These are phyloP conservation scores for Ophion obscuratus DNA, from an alignment of 2,888 invertebrate species.

Conservation along the genomic window DNA sequence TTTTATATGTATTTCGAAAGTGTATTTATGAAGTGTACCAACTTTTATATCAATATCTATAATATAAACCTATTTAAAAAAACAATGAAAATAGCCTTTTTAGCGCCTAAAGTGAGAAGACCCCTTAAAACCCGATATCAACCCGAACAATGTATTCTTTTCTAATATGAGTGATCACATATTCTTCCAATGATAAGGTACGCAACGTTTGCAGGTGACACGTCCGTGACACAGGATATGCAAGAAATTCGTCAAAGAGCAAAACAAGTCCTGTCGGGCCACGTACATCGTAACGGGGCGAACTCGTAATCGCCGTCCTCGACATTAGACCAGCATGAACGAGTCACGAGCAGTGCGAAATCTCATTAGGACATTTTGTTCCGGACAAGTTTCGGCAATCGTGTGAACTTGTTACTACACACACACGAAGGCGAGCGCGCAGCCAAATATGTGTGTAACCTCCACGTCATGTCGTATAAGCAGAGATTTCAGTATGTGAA, in stretches of 20 bases:
- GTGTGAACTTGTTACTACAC: not conserved
- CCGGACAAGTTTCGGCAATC: conserved; percentile 49
- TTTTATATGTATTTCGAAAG: no score
- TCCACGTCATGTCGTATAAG: not conserved
- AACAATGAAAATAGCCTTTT: no score
- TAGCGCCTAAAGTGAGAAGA: no score
- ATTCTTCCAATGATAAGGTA: no score
- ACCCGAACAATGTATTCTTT: no score
- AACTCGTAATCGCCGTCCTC: not conserved
- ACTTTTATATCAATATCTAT: no score
- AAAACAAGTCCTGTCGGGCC: not conserved
- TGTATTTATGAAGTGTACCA: no score
- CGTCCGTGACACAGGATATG: not conserved
- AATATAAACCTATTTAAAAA: no score
- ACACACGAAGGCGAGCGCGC: not conserved
- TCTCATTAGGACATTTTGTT: conserved; percentile 57
- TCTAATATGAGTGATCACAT: no score
- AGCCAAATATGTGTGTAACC: not conserved
- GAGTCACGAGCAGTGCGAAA: conserved; percentile 35
- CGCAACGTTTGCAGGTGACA: no score
- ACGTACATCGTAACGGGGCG: no score
- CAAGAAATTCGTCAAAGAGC: not conserved
- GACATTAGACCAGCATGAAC: not conserved
- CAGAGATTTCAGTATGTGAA: not conserved
- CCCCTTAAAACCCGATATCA: no score